Conservation (phyloP, 2,113 vertebrate genomes). For the Delphinus delphis region DNA sequence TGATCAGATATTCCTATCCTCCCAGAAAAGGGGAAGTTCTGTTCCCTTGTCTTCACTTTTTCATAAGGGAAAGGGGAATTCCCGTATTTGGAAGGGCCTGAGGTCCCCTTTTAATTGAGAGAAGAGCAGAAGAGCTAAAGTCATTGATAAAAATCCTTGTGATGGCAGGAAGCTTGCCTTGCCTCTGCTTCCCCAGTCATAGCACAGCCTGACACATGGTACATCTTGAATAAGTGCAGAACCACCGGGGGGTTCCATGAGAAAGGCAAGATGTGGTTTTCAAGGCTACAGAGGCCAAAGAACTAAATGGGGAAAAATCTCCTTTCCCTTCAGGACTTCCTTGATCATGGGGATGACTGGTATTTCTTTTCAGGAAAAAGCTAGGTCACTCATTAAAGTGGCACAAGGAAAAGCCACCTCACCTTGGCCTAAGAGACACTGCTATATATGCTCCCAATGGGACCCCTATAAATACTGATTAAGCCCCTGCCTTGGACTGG, state of each 20-base stretch:
- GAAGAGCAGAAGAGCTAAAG: background rate
- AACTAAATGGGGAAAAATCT: background rate
- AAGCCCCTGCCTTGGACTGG: background rate
- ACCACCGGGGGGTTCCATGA: background rate
- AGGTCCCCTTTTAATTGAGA: background rate
- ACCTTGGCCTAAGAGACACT: background rate
- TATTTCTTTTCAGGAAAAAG: conserved; percentile 5
- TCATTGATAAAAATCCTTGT: background rate
- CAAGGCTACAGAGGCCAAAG: background rate
- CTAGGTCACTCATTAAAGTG: background rate
- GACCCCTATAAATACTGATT: background rate
- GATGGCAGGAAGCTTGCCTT: background rate
- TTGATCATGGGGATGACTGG: background rate
- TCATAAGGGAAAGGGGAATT: background rate
- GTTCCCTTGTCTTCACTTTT: background rate
- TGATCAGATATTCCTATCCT: background rate
- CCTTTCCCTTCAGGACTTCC: background rate
- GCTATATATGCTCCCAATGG: background rate
- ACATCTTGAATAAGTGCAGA: background rate
- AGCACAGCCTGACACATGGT: background rate
- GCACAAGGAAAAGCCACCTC: background rate
- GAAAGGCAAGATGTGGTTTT: background rate
- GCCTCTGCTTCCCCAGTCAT: background rate
- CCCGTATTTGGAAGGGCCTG: background rate
- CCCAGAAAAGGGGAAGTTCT: background rate